These are phyloP conservation scores for Drosophila nebulosa DNA, from an alignment of 1,140 invertebrate genomes.

Conservation along the genomic window DNA sequence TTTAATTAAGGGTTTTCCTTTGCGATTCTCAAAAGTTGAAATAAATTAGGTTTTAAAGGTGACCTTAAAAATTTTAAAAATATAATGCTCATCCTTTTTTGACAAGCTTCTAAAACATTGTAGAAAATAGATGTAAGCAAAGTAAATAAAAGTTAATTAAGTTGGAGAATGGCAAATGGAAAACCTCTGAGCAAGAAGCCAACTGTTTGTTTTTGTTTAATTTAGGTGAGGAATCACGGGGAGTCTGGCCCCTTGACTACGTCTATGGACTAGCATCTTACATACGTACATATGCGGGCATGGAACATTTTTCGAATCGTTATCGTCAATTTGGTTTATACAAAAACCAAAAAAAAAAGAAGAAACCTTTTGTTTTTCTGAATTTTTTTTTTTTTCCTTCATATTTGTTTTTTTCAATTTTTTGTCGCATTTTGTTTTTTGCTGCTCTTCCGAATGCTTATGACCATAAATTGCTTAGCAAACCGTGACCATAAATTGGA, in stretches of 20 bases:
- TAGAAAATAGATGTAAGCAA: too few species aligned
- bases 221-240: too few species aligned
- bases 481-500: conserved; percentile 79
- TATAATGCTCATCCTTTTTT: too few species aligned
- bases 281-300: conserved; percentile 30
- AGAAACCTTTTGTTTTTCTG: conserved; percentile 53
- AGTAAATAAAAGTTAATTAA: too few species aligned
- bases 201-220: too few species aligned
- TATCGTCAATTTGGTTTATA: conserved; percentile 69
- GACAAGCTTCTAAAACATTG: too few species aligned
- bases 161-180: too few species aligned
- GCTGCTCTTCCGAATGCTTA: conserved; percentile 59
- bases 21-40: too few species aligned
- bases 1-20: too few species aligned
- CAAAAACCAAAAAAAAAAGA: neutral
- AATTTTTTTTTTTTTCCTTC: conserved; percentile 4
- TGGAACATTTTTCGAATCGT: conserved; percentile 65
- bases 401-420: neutral
- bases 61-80: too few species aligned
- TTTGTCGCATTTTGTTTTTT: conserved; percentile 28
- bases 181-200: too few species aligned
- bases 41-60: too few species aligned
- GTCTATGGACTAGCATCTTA: neutral
- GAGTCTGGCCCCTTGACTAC: neutral
- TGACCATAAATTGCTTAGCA: conserved; percentile 77